A percentile compares a stretch with the other conserved stretches of the same genome.
phyloP scores from a whole-genome alignment of 2,113 vertebrate species.

The Ibidorhyncha struthersii region DNA sequence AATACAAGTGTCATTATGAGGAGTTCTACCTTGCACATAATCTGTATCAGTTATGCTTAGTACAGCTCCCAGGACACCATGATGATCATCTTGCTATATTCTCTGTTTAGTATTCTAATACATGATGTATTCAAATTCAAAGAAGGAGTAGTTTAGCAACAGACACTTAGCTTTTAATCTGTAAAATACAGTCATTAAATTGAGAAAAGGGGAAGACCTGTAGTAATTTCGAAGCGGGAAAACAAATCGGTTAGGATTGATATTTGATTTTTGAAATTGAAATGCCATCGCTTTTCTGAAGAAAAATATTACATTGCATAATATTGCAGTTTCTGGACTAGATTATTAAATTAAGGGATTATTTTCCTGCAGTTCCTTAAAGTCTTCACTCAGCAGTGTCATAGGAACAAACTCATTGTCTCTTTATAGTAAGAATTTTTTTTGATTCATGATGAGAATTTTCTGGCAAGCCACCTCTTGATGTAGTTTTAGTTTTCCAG shows the following conservation, averaged over 20 bases:
- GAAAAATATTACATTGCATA: not conserved
- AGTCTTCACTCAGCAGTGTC: not conserved
- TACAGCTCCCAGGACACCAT: not conserved
- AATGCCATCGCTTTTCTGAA: not conserved
- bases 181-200: not conserved
- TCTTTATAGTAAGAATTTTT: not conserved
- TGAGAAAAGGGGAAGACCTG: not conserved
- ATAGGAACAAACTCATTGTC: not conserved
- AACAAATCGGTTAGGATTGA: not conserved
- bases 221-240: not conserved
- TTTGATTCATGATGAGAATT: not conserved
- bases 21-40: not conserved
- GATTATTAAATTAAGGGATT: not conserved
- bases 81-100: not conserved
- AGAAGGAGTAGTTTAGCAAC: not conserved
- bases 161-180: not conserved
- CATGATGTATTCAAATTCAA: not conserved
- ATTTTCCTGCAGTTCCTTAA: not conserved
- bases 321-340: not conserved
- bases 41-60: not conserved
- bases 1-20: not conserved
- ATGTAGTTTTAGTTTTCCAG: not conserved
- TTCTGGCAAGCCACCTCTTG: not conserved
- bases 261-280: not conserved
- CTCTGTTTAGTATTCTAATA: not conserved